Percentiles rank a stretch among this genome's conserved stretches.
These are phyloP conservation scores for Nasonia giraulti DNA, from an alignment of 1,140 invertebrate species.

Conservation along the genomic window DNA sequence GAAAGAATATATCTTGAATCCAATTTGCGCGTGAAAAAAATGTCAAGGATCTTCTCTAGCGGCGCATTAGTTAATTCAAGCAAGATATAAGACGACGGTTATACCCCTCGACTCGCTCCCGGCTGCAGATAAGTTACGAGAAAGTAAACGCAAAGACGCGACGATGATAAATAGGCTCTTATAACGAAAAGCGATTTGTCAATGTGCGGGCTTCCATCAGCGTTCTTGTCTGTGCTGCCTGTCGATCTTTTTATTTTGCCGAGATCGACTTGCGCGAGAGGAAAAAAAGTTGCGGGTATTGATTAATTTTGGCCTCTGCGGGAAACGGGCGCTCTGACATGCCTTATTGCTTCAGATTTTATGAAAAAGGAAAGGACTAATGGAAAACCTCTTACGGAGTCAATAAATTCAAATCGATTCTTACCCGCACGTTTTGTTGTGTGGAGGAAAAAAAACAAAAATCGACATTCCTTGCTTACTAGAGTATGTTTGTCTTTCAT, in stretches of 20 bases:
- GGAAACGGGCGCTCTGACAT: too few relatives aligned
- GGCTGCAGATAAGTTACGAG: neutral
- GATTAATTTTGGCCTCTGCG: too few relatives aligned
- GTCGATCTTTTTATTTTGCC: neutral
- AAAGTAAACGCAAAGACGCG: conserved; percentile 35
- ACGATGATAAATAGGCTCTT: conserved; percentile 42
- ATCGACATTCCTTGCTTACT: too few relatives aligned
- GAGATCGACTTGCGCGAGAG: neutral
- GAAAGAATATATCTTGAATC: too few relatives aligned
- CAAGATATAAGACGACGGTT: neutral
- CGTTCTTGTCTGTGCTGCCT: neutral
- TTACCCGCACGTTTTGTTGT: too few relatives aligned
- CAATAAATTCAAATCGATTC: too few relatives aligned
- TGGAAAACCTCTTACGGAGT: too few relatives aligned
- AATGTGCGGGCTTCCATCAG: conserved; percentile 56
- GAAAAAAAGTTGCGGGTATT: too few relatives aligned
- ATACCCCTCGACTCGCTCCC: neutral
- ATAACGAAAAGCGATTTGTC: conserved; percentile 57
- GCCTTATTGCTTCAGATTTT: too few relatives aligned
- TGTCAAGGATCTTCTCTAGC: conserved; percentile 25
- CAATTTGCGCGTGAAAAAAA: conserved; percentile 6
- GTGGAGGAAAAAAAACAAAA: too few relatives aligned
- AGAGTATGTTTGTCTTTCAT: too few relatives aligned
- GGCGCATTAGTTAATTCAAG: neutral
- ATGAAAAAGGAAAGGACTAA: too few relatives aligned